Evolutionary conservation across 2,888 invertebrate genomes (phyloP).

Genomic region (Ochropleura plecta): DNA sequence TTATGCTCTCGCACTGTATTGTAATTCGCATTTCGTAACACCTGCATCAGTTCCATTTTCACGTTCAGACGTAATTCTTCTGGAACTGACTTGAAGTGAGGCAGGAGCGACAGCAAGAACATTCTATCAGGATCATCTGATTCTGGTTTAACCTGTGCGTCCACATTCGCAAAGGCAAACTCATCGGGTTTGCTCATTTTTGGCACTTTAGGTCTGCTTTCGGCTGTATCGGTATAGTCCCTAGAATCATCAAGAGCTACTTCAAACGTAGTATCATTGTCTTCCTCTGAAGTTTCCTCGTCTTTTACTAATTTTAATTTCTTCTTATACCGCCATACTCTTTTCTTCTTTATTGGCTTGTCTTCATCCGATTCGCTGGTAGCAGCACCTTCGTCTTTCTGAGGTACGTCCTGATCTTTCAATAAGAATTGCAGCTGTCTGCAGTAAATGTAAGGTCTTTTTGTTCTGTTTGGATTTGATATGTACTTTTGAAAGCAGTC

Average conservation of each 20-base stretch:
- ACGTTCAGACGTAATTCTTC: conserved; percentile 81
- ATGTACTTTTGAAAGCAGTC: conserved; percentile 85
- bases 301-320: conserved; percentile 75
- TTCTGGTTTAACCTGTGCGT: conserved; percentile 72
- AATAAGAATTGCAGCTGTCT: conserved; percentile 82
- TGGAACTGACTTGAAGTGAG: conserved; percentile 84
- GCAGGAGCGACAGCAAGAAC: conserved; percentile 84
- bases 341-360: conserved; percentile 56
- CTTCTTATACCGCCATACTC: conserved; percentile 77
- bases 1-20: conserved; percentile 74
- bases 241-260: conserved; percentile 68
- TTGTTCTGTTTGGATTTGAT: conserved; percentile 79
- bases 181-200: conserved; percentile 72
- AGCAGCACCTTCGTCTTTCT: conserved; percentile 51
- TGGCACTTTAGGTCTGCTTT: conserved; percentile 62
- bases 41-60: conserved; percentile 87
- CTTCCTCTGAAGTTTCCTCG: conserved; percentile 78
- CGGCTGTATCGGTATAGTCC: conserved; percentile 67
- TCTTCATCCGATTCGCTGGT: conserved; percentile 76
- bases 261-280: conserved; percentile 68
- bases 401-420: conserved; percentile 71
- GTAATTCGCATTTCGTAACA: conserved; percentile 82
- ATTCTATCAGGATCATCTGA: conserved; percentile 83
- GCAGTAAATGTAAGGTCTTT: conserved; percentile 82
- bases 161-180: conserved; percentile 85